These are phyloP conservation scores for Microplitis demolitor DNA, from an alignment of 1,140 invertebrate species.

Conservation along the genomic window DNA sequence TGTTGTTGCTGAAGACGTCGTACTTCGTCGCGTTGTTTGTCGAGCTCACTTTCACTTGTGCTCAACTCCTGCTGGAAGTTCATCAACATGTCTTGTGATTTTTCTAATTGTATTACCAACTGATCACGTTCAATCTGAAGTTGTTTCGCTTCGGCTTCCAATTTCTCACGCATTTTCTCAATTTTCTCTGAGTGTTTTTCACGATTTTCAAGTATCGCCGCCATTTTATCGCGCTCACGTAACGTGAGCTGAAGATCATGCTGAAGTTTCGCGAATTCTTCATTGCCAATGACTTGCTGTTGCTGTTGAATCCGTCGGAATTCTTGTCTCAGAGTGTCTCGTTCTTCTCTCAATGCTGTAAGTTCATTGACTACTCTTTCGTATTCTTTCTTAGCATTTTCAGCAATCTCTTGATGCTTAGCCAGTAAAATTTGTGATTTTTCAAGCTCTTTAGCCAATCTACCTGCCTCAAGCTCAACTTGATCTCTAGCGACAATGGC, in stretches of 20 bases:
- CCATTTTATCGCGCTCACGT: conserved; percentile 75
- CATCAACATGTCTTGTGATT: conserved; percentile 89
- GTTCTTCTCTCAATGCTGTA: conserved; percentile 78
- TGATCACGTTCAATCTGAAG: conserved; percentile 84
- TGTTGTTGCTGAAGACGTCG: conserved; percentile 68
- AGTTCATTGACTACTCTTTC: conserved; percentile 81
- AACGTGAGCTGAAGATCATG: conserved; percentile 74
- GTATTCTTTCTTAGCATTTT: conserved; percentile 79
- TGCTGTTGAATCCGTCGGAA: conserved; percentile 71
- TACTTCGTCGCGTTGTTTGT: conserved; percentile 82
- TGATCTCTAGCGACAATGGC: conserved; percentile 77
- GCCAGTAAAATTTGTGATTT: conserved; percentile 80
- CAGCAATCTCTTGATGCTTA: conserved; percentile 81
- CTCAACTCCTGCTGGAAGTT: conserved; percentile 90
- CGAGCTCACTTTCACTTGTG: conserved; percentile 78
- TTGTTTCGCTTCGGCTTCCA: conserved; percentile 84
- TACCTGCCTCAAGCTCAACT: conserved; percentile 82
- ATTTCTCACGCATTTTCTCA: conserved; percentile 81
- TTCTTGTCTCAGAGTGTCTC: conserved; percentile 72
- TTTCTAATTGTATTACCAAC: conserved; percentile 85
- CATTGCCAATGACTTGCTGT: conserved; percentile 67
- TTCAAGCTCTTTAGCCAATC: conserved; percentile 84
- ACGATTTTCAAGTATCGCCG: conserved; percentile 72
- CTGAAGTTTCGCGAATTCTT: conserved; percentile 66
- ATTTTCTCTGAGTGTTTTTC: conserved; percentile 80